phyloP scores from a whole-genome alignment of 2,888 invertebrate genomes.

The Phasia obesa region DNA sequence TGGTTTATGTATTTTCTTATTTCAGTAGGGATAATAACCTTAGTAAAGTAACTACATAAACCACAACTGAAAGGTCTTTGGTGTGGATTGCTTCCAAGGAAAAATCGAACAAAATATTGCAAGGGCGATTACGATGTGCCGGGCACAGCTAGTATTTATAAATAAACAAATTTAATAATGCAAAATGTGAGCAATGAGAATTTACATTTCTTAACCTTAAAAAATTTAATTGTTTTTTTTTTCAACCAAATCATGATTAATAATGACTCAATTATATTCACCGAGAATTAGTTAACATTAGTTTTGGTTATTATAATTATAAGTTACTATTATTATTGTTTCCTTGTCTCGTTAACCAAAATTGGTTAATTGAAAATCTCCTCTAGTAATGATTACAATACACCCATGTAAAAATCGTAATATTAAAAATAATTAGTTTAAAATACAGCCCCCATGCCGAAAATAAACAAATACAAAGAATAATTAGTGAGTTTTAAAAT shows the following conservation, averaged over 20 bases:
- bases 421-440: constrained; percentile 37
- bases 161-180: too few relatives aligned
- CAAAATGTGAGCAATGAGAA: too few relatives aligned
- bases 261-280: constrained; percentile 45
- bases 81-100: too few relatives aligned
- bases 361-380: constrained; percentile 66
- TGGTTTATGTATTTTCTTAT: too few relatives aligned
- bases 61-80: too few relatives aligned
- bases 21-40: too few relatives aligned
- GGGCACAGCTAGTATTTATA: too few relatives aligned
- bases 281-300: constrained; percentile 6
- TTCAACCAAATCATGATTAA: constrained; percentile 8
- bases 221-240: constrained; percentile 22
- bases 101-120: too few relatives aligned
- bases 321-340: constrained; percentile 49
- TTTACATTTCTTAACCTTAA: constrained; percentile 9
- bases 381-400: constrained; percentile 23
- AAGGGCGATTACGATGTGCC: too few relatives aligned
- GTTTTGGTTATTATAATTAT: constrained; percentile 9
- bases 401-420: constrained; percentile 45
- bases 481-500: constrained; percentile 33
- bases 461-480: constrained; percentile 29
- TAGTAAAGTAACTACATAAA: too few relatives aligned
- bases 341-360: constrained; percentile 71
- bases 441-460: constrained; percentile 43